A percentile compares a stretch with the other conserved stretches of the same genome.
phyloP scores from a whole-genome alignment of 2,797 vertebrate species.

The Urosaurus nigricauda region DNA sequence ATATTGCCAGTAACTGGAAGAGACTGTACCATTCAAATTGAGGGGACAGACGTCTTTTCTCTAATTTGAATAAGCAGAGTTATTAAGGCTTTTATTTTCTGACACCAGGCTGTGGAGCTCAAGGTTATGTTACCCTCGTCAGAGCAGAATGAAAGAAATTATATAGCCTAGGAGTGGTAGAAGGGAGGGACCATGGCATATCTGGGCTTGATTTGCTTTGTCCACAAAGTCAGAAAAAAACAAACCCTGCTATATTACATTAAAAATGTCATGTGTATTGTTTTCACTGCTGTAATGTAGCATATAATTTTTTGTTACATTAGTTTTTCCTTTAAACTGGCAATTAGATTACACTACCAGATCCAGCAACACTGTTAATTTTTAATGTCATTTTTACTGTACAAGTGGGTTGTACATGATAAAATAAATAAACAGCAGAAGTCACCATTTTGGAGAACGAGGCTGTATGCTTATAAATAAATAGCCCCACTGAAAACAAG shows the following conservation, averaged over 20 bases:
- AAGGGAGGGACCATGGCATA: not conserved
- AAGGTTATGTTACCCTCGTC: too few species aligned
- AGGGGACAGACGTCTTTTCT: not conserved
- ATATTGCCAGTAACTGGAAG: not conserved
- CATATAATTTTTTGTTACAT: not conserved
- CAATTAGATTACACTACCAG: not conserved
- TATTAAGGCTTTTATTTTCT: not conserved
- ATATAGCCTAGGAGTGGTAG: not conserved
- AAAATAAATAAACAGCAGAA: not conserved
- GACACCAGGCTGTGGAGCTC: not conserved
- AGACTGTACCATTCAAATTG: not conserved
- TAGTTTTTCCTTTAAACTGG: not conserved
- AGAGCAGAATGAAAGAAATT: not conserved
- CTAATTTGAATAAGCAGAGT: not conserved
- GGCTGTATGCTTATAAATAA: not conserved
- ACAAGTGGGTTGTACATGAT: not conserved
- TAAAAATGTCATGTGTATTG: not conserved
- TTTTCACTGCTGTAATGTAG: not conserved
- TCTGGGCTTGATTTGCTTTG: not conserved
- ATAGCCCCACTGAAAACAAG: not conserved
- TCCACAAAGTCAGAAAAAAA: not conserved
- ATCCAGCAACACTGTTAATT: not conserved
- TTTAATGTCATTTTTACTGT: too few species aligned
- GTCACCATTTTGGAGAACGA: not conserved
- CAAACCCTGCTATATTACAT: too few species aligned